These are phyloP conservation scores for Ptychobarbus kaznakovi DNA, from an alignment of 2,797 vertebrate species.

Conservation along the genomic window DNA sequence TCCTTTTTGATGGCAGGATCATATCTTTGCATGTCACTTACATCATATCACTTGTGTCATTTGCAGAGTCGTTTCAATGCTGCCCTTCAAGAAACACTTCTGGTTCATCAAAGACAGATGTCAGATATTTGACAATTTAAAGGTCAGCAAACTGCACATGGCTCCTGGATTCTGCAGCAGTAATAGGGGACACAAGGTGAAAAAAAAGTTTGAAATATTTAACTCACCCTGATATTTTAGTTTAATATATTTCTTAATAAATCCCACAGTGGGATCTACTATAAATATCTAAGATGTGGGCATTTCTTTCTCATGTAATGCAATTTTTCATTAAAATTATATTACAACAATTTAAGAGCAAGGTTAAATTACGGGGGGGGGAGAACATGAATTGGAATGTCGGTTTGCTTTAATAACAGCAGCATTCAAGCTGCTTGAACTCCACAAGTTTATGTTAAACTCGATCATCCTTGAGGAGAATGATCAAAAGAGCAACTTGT, in stretches of 20 bases:
- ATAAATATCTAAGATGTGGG: background rate
- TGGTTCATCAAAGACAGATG: constrained; percentile 74
- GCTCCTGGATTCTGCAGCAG: constrained; percentile 50
- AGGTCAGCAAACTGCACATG: constrained; percentile 73
- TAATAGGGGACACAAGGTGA: background rate
- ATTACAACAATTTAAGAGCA: background rate
- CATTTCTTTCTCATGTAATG: background rate
- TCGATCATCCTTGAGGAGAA: background rate
- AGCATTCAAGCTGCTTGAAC: background rate
- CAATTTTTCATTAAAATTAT: background rate
- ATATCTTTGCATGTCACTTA: constrained; percentile 70
- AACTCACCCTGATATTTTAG: background rate
- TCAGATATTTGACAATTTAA: constrained; percentile 71
- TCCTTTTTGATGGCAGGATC: constrained; percentile 62
- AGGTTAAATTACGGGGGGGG: background rate
- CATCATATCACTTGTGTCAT: constrained; percentile 68
- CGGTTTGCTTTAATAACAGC: background rate
- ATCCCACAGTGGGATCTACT: background rate
- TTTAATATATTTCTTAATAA: background rate
- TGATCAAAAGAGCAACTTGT: background rate
- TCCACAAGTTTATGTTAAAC: background rate
- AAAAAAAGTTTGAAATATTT: background rate
- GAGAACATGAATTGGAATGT: background rate
- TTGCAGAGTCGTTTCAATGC: constrained; percentile 67
- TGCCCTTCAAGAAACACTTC: constrained; percentile 68